A percentile compares a stretch with the other conserved stretches of the same genome.
Conservation (phyloP, 2,797 vertebrate genomes). For the Trematomus bernacchii region DNA sequence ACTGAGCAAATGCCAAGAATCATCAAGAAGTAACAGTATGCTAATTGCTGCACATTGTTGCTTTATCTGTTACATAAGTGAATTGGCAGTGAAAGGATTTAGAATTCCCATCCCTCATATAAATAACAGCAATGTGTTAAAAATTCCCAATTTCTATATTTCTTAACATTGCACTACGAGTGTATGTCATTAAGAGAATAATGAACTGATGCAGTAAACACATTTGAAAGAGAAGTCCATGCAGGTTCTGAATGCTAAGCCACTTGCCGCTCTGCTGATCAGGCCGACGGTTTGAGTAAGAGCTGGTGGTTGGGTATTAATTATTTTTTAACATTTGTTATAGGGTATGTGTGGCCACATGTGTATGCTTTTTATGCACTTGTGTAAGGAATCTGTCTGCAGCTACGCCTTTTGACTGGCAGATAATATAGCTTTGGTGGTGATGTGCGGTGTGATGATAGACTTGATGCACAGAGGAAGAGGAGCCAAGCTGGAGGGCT, state of each 20-base stretch:
- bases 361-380: constrained; percentile 40
- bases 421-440: constrained; percentile 52
- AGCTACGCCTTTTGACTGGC: constrained; percentile 55
- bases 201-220: constrained; percentile 23
- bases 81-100: constrained; percentile 20
- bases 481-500: constrained; percentile 24
- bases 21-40: constrained; percentile 46
- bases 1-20: constrained; percentile 18
- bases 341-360: constrained; percentile 24
- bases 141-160: constrained; percentile 42
- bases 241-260: constrained; percentile 41
- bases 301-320: constrained; percentile 39
- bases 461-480: constrained; percentile 36
- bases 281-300: constrained; percentile 23
- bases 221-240: constrained; percentile 14
- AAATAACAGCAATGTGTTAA: constrained; percentile 15
- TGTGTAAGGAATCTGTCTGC: constrained; percentile 43
- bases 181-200: constrained; percentile 35
- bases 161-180: constrained; percentile 47
- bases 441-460: constrained; percentile 44
- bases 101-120: constrained; percentile 45
- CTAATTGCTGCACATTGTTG: constrained; percentile 39
- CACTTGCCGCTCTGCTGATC: constrained; percentile 44
- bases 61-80: constrained; percentile 42
- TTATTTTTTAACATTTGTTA: constrained; percentile 35